Percentiles rank a stretch among this genome's conserved stretches.
phyloP scores from a whole-genome alignment of 64 coral and sea anemone genomes.

The Exaiptasia diaphana region DNA sequence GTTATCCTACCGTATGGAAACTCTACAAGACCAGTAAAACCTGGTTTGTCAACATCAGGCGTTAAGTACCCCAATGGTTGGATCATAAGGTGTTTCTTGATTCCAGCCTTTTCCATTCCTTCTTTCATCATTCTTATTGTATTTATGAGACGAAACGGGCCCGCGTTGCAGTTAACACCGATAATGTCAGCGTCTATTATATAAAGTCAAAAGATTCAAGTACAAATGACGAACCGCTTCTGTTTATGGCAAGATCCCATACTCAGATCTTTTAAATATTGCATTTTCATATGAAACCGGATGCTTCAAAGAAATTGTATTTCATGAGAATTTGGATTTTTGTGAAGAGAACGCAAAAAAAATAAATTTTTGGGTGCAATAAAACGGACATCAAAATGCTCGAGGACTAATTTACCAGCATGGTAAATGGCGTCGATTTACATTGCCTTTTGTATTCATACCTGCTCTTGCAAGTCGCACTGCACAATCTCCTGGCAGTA shows the following conservation, averaged over 20 bases:
- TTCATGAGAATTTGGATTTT: no score
- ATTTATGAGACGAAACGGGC: conserved; percentile 28
- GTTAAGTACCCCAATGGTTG: conserved; percentile 61
- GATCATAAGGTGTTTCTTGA: conserved; percentile 38
- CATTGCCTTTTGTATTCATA: neutral
- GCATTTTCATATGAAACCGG: no score
- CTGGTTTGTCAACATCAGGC: conserved; percentile 20
- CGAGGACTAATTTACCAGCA: no score
- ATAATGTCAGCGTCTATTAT: conserved; percentile 57
- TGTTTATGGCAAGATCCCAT: no score
- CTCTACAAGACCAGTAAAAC: conserved; percentile 34
- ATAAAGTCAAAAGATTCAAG: no score
- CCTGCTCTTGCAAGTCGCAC: neutral
- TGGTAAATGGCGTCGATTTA: neutral
- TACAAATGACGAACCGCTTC: no score
- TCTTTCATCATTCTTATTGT: conserved; percentile 69
- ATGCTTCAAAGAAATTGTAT: neutral
- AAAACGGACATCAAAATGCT: no score
- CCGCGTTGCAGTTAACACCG: conserved; percentile 62
- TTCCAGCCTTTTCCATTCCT: conserved; percentile 53
- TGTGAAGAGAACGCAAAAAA: no score
- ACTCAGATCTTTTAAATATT: no score
- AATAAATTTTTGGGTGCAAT: no score
- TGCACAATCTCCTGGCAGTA: neutral
- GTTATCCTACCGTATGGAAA: conserved; percentile 48